Evolutionary conservation across 2,113 vertebrate genomes (phyloP), one percentile per base, ranked within the genome.

Genomic region (Sus scrofa): DNA sequence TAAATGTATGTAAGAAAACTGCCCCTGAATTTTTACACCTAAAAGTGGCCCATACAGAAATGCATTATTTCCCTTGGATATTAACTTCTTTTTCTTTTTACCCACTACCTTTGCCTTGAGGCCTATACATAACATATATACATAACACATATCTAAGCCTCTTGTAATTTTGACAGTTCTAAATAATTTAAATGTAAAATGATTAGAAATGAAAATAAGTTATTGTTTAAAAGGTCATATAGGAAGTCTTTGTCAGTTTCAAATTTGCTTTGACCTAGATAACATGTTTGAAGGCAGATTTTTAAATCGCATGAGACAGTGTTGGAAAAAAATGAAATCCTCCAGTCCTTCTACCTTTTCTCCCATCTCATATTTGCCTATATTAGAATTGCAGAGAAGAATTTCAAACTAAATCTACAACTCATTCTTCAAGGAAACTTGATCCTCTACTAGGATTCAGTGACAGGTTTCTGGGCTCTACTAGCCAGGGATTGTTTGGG

Each of bases 121-220:
- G n/a, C n/a, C n/a, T n/a, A n/a, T n/a, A 44, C 44, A 78, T 52
- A 93, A 73, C 12, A 19, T 68, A 2, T 39, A 30, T 44, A 44
- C 44, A 78, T 52, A 93, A 73, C 12, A 19, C 63, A 2, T 39
- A 30, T 44, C 90, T 89, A 91, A 67, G 37, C 14, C 4, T 91
- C 30, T 91, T 83, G 19, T 60, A 54, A 22, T 52, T 20, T 84
- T 81, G 22, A 34, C 39, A 94, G 95, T 91, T 27, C 54, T 86
- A 96, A 83, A 71, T 83, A 88, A 93, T 94, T 67, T 82, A 91
- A 96, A 50, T 68, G 34, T 60, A 86, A 95, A 97, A 94, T 95
- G 52, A 60, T 75, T 89, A 3, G 6, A 82, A 93, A 93, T 65
- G 16, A 13, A 27, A 91, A 92, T 91, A 86, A 73, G 73, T 73